Conservation (phyloP, 2,797 vertebrate species). For the Notolepis coatsorum region DNA sequence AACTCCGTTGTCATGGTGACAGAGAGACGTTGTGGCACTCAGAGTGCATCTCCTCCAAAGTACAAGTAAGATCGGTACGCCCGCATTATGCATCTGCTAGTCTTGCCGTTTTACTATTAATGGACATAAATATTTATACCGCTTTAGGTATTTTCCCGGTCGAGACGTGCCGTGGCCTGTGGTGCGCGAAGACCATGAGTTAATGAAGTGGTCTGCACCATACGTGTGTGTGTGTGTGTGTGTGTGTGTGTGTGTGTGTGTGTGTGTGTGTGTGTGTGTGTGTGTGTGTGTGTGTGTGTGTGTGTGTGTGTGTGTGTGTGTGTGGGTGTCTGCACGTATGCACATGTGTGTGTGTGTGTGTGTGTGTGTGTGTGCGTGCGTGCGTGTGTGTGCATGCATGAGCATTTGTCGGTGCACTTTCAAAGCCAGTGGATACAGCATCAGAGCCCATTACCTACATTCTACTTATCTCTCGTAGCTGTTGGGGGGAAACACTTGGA, state of each 20-base stretch:
- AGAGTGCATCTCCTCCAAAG: constrained; percentile 68
- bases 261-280: neutral
- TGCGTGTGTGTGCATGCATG: constrained; percentile 12
- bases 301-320: neutral
- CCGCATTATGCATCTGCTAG: constrained; percentile 66
- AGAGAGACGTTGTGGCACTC: constrained; percentile 65
- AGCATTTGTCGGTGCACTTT: constrained; percentile 18
- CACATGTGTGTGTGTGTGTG: constrained; percentile 41
- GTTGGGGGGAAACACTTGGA: constrained; percentile 32
- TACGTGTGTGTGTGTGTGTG: constrained; percentile 8
- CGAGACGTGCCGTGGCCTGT: constrained; percentile 55
- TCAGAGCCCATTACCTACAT: neutral
- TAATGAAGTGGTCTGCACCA: constrained; percentile 69
- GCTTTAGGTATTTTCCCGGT: constrained; percentile 56
- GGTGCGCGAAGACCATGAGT: constrained; percentile 58
- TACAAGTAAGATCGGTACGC: constrained; percentile 54
- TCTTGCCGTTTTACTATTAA: constrained; percentile 78
- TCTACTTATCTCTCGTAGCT: constrained; percentile 20
- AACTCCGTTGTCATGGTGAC: constrained; percentile 82
- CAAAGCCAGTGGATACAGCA: neutral
- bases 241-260: constrained; percentile 13
- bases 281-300: constrained; percentile 4
- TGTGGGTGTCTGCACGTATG: constrained; percentile 2
- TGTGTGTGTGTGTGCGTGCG: constrained; percentile 22
- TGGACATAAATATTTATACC: constrained; percentile 81